Percentiles rank a stretch among this genome's conserved stretches.
phyloP scores from a whole-genome alignment of 2,888 invertebrate genomes.

The Nomada fabriciana region DNA sequence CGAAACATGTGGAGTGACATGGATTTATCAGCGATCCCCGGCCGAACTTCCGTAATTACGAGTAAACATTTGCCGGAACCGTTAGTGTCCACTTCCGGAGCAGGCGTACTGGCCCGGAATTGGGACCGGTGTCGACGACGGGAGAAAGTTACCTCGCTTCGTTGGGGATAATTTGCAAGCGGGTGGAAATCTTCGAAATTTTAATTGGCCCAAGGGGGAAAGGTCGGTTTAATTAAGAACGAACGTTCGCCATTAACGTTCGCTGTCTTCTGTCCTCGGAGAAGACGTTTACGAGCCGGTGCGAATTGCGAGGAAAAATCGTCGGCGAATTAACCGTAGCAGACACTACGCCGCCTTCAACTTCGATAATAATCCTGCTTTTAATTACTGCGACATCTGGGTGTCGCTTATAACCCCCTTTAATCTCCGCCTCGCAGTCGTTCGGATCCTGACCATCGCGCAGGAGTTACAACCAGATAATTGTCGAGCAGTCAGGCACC shows the following conservation, averaged over 20 bases:
- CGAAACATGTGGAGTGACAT: too few species aligned
- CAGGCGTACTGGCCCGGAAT: slow-evolving; percentile 47
- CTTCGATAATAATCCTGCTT: slow-evolving; percentile 82
- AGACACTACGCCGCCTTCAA: slow-evolving; percentile 73
- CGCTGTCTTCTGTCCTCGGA: slow-evolving; percentile 50
- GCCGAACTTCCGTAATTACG: slow-evolving; percentile 69
- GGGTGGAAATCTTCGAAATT: slow-evolving; percentile 56
- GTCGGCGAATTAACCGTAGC: slow-evolving; percentile 61
- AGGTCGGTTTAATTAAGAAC: slow-evolving; percentile 60
- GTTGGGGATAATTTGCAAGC: slow-evolving; percentile 29
- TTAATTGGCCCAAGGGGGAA: slow-evolving; percentile 37
- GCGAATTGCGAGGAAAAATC: slow-evolving; percentile 67
- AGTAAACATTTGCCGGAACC: slow-evolving; percentile 78
- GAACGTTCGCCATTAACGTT: slow-evolving; percentile 14
- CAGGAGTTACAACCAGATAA: slow-evolving; percentile 78
- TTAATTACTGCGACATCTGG: slow-evolving; percentile 84
- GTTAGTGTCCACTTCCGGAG: slow-evolving; percentile 75
- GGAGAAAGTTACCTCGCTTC: slow-evolving; percentile 10
- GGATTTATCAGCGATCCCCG: background rate
- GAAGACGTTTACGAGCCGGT: slow-evolving; percentile 63
- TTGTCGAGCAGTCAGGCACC: slow-evolving; percentile 66
- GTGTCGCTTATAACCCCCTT: slow-evolving; percentile 79
- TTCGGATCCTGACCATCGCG: slow-evolving; percentile 75
- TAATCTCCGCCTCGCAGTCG: slow-evolving; percentile 66
- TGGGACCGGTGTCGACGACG: too few species aligned